These are phyloP conservation scores for Vireo griseus DNA, from an alignment of 2,797 vertebrate species.

Conservation along the genomic window DNA sequence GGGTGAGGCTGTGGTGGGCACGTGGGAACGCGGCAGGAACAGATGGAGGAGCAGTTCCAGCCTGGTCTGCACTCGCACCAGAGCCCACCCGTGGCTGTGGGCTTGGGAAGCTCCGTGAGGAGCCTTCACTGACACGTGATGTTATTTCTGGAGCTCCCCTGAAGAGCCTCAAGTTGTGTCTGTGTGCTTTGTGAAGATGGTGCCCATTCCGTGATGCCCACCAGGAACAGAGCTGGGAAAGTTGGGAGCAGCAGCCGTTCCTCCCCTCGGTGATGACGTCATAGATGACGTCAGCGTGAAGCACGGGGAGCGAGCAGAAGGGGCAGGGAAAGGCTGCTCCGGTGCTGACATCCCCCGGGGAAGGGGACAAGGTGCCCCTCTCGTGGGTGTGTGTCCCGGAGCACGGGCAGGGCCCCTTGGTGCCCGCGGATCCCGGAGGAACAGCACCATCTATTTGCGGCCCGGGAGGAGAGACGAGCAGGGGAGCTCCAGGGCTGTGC, in stretches of 20 bases:
- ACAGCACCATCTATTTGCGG: background rate
- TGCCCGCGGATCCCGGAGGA: background rate
- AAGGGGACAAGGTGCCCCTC: background rate
- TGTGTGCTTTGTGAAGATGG: background rate
- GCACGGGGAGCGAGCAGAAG: background rate
- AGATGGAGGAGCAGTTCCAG: background rate
- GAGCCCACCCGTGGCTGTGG: background rate
- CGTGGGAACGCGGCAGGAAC: background rate
- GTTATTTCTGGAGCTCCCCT: background rate
- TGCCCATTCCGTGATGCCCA: background rate
- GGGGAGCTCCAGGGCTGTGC: rapidly evolving
- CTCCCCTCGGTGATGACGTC: background rate
- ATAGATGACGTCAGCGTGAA: background rate
- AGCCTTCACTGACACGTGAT: background rate
- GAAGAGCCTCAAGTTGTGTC: background rate
- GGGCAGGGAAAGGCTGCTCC: background rate
- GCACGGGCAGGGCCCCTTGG: background rate
- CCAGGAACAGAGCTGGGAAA: background rate
- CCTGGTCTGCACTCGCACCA: background rate
- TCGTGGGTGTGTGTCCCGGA: background rate
- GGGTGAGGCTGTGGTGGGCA: background rate
- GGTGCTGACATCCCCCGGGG: rapidly evolving
- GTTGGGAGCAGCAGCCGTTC: rapidly evolving
- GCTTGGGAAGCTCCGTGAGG: background rate
- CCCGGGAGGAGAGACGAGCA: rapidly evolving